A percentile compares a stretch with the other conserved stretches of the same genome.
These are phyloP conservation scores for Hydropsyche tenuis DNA, from an alignment of 1,140 invertebrate species.

Conservation along the genomic window DNA sequence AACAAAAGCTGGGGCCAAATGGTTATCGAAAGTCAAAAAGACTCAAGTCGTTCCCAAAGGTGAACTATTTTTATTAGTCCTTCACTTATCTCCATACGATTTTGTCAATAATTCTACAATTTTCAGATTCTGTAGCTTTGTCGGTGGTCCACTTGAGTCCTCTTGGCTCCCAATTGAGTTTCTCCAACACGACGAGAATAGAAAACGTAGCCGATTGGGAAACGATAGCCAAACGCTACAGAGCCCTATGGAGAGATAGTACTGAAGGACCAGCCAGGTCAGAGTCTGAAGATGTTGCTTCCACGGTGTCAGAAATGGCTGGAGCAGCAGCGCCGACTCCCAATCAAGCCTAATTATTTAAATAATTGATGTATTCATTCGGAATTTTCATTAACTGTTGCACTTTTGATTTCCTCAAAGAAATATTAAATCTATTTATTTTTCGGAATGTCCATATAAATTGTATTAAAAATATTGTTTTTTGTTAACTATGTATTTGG, in stretches of 20 bases:
- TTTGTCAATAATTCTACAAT: neutral
- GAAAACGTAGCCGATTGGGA: slow-evolving; percentile 94
- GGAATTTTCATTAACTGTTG: too few relatives aligned
- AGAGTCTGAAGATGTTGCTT: slow-evolving; percentile 61
- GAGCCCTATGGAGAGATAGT: slow-evolving; percentile 75
- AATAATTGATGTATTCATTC: too few relatives aligned
- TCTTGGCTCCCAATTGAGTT: slow-evolving; percentile 82
- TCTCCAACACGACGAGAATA: slow-evolving; percentile 75
- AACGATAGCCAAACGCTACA: slow-evolving; percentile 85
- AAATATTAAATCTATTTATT: too few relatives aligned
- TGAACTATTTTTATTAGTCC: too few relatives aligned
- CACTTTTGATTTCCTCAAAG: too few relatives aligned
- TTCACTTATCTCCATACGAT: too few relatives aligned
- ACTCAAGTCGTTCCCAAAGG: slow-evolving; percentile 79
- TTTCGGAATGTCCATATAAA: too few relatives aligned
- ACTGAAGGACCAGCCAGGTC: slow-evolving; percentile 64
- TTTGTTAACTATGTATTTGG: too few relatives aligned
- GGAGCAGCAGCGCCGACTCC: slow-evolving; percentile 50
- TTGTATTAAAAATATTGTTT: too few relatives aligned
- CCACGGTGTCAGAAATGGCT: slow-evolving; percentile 57
- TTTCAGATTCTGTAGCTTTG: slow-evolving; percentile 74
- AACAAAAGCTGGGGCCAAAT: slow-evolving; percentile 83
- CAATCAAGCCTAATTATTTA: slow-evolving; percentile 23
- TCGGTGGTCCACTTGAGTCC: slow-evolving; percentile 80
- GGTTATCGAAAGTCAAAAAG: slow-evolving; percentile 84